phyloP scores from a whole-genome alignment of 2,888 invertebrate genomes.

The Amphiduros pacificus region DNA sequence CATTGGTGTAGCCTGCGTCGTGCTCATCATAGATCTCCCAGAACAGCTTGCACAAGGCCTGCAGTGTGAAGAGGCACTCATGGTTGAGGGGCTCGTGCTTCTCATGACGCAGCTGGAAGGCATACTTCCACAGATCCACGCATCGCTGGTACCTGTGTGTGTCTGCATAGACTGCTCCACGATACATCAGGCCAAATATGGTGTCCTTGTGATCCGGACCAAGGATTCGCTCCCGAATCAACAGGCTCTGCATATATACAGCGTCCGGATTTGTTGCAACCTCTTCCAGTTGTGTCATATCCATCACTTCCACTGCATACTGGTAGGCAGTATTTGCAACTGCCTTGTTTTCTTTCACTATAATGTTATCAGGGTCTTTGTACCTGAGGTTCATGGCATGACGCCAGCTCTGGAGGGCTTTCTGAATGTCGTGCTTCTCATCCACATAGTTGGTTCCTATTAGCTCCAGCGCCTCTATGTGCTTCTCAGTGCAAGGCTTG shows the following conservation, averaged over 20 bases:
- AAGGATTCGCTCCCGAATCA: conserved; percentile 85
- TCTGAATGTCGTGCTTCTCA: conserved; percentile 74
- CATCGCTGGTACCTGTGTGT: conserved; percentile 73
- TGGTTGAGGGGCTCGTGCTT: conserved; percentile 66
- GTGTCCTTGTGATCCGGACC: conserved; percentile 86
- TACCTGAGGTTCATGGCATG: conserved; percentile 72
- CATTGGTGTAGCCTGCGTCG: conserved; percentile 41
- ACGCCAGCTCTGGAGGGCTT: conserved; percentile 67
- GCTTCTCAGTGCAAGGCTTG: conserved; percentile 70
- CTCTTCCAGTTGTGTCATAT: conserved; percentile 35
- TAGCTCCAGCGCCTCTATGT: conserved; percentile 85
- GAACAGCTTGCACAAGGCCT: conserved; percentile 83
- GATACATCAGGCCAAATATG: conserved; percentile 67
- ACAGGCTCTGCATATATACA: conserved; percentile 73
- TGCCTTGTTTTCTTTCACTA: conserved; percentile 19
- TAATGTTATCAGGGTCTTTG: not conserved
- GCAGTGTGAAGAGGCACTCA: conserved; percentile 84
- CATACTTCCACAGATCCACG: conserved; percentile 84
- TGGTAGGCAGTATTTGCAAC: conserved; percentile 16
- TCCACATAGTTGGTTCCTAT: conserved; percentile 86
- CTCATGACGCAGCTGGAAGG: conserved; percentile 69
- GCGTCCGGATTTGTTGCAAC: conserved; percentile 36
- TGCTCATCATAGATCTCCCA: conserved; percentile 63
- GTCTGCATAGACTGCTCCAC: conserved; percentile 66
- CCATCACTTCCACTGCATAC: conserved; percentile 36